Percentiles rank a stretch among this genome's conserved stretches.
Evolutionary conservation across 2,113 vertebrate species (phyloP).

Genomic region (Colistium nudipinnis): DNA sequence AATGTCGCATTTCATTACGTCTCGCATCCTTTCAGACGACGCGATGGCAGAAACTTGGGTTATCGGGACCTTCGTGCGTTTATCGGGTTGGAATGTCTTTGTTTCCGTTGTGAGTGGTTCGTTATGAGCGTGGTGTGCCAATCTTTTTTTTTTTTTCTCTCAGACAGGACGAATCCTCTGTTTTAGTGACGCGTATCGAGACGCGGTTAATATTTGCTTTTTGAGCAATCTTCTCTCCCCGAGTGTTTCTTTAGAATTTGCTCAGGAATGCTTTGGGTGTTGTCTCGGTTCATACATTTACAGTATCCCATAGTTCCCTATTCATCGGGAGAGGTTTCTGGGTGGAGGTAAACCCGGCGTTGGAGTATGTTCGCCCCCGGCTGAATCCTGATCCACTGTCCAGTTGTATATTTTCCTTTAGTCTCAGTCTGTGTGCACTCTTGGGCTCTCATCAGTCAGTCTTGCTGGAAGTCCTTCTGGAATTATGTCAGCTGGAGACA

Average conservation of each 20-base stretch:
- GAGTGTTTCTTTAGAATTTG: too few relatives aligned
- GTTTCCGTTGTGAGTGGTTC: not conserved
- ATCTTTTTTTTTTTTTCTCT: too few relatives aligned
- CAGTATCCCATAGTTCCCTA: conserved; percentile 1
- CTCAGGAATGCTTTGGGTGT: too few relatives aligned
- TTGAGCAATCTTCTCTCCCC: too few relatives aligned
- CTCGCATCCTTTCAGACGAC: too few relatives aligned
- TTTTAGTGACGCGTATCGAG: too few relatives aligned
- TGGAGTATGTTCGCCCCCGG: conserved; percentile 19
- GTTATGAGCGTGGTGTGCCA: too few relatives aligned
- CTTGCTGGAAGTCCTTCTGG: conserved; percentile 55
- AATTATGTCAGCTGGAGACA: conserved; percentile 58
- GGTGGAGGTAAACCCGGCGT: conserved; percentile 22
- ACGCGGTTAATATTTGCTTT: too few relatives aligned
- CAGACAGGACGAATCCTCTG: too few relatives aligned
- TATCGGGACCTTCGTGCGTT: too few relatives aligned
- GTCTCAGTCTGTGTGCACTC: conserved; percentile 42
- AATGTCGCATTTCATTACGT: conserved; percentile 18
- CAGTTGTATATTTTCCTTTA: conserved; percentile 64
- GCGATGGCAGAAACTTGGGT: too few relatives aligned
- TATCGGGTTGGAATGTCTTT: not conserved
- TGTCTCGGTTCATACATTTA: conserved; percentile 12
- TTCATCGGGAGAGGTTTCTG: conserved; percentile 8
- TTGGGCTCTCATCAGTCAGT: conserved; percentile 53
- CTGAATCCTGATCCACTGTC: conserved; percentile 33